Base-by-base conservation (phyloP, 2,113 vertebrate genomes). In the Maccullochella peelii region DNA sequence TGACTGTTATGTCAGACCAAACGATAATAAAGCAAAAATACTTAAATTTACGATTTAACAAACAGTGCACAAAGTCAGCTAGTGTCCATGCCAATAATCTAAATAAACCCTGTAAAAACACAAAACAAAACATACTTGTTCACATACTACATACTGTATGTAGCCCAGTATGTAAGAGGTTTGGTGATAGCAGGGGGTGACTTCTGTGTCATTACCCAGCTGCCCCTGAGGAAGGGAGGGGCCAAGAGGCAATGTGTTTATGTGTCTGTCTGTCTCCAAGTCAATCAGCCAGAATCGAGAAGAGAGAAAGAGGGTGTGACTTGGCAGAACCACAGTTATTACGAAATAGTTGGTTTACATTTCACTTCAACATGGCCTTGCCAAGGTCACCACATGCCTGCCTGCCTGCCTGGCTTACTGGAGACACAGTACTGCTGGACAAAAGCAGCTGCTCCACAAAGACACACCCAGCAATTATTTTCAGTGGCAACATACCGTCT, bases 381-480 rank as follows among this genome's bases (percentile, higher is more conserved):
- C 88, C 95, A 96, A 96, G 95, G 95, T 95, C 95, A 94, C 84
- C 78, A 78, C 89, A 85, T 91, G 94, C 84, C 85, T 75, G 88
- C 67, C 79, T 84, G 91, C 71, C 84, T 90, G 91, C 83, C 89
- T 89, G 87, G 86, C 88, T 91, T 85, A 88, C 74, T 91, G 93
- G 88, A 93, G 90, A 93, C 92, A 76, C 55, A 15, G 89, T 75
- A 88, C 92, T 86, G 84, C 89, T 80, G 93, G 93, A 95, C 92
- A 94, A 95, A 94, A 88, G 93, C 95, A 95, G 94, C 94, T 94
- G 94, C 88, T 94, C 91, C 87, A 93, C 89, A 86, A 87, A 92
- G 94, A 93, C 94, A 95, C 90, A 92, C 91, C 94, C 93, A 93
- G 91, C 90, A 93, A 94, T 93, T 94, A 95, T 94, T 95, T 94